These are phyloP conservation scores for Diorhabda elongata DNA, from an alignment of 1,140 invertebrate genomes.

Conservation along the genomic window DNA sequence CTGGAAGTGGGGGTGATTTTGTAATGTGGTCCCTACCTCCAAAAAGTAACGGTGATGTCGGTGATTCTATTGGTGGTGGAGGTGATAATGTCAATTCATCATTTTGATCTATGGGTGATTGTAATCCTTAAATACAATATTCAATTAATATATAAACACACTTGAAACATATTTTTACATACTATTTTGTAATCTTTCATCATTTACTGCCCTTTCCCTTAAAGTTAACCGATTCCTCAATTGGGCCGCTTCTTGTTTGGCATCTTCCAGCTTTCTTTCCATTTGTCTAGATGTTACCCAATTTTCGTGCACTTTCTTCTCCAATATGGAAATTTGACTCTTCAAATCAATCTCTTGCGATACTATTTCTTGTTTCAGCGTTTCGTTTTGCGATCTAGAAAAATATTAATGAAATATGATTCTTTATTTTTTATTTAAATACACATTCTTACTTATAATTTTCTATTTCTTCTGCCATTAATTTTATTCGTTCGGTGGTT, in stretches of 20 bases:
- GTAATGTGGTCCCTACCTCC: constrained; percentile 46
- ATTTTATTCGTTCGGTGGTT: constrained; percentile 70
- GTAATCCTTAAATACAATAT: constrained; percentile 31
- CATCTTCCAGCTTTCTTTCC: constrained; percentile 71
- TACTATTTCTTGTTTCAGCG: constrained; percentile 70
- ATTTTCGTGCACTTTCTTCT: constrained; percentile 73
- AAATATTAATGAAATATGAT: not conserved
- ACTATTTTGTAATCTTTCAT: constrained; percentile 42
- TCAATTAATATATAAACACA: not conserved
- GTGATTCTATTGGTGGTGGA: constrained; percentile 47
- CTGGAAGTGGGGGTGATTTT: constrained; percentile 52
- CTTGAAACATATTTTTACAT: constrained; percentile 21
- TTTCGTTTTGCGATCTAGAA: constrained; percentile 63
- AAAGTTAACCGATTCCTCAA: constrained; percentile 67
- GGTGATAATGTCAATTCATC: constrained; percentile 41
- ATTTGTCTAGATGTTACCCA: constrained; percentile 72
- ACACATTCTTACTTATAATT: constrained; percentile 64
- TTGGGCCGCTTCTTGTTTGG: constrained; percentile 67
- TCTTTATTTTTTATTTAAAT: not conserved
- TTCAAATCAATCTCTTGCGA: constrained; percentile 76
- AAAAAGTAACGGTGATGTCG: constrained; percentile 48
- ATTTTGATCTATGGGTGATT: constrained; percentile 43
- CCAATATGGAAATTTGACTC: constrained; percentile 65
- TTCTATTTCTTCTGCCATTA: constrained; percentile 74
- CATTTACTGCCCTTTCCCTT: constrained; percentile 52